Conservation (phyloP, 37 sponge, comb jelly and placozoan genomes). For the Chondrosia reniformis region DNA sequence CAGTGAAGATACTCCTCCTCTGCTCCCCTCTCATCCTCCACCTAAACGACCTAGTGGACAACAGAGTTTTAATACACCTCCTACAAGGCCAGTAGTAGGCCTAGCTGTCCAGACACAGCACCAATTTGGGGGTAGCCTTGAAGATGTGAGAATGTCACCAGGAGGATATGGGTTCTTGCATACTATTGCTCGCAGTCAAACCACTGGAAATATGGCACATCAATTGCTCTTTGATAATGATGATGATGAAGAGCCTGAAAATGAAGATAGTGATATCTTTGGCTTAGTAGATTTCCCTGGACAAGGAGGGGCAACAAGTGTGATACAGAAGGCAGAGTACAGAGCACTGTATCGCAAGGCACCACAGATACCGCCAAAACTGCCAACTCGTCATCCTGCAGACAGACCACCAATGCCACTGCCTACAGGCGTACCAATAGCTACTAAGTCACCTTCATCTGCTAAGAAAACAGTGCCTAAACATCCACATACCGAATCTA, state of each 20-base stretch:
- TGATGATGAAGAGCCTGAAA: background rate
- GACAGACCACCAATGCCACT: background rate
- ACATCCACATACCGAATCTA: too few species aligned
- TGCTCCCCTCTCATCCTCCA: conserved; percentile 2
- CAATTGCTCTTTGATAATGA: background rate
- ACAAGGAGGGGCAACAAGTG: too few species aligned
- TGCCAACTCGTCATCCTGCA: background rate
- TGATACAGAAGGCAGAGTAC: too few species aligned
- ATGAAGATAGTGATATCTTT: background rate
- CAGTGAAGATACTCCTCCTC: background rate
- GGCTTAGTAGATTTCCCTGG: background rate
- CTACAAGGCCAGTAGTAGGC: background rate
- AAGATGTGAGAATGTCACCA: background rate
- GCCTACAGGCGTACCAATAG: background rate
- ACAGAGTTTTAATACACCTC: background rate
- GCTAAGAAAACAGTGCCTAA: too few species aligned
- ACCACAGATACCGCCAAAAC: background rate
- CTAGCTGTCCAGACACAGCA: background rate
- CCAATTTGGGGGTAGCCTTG: background rate
- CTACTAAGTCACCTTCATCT: too few species aligned
- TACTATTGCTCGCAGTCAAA: background rate
- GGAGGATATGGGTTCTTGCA: background rate
- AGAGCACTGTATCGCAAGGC: background rate
- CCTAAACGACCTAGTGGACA: background rate
- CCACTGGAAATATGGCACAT: background rate